Base-by-base conservation (phyloP, 35 echinoderm and acorn worm species). In the Anneissia japonica region DNA sequence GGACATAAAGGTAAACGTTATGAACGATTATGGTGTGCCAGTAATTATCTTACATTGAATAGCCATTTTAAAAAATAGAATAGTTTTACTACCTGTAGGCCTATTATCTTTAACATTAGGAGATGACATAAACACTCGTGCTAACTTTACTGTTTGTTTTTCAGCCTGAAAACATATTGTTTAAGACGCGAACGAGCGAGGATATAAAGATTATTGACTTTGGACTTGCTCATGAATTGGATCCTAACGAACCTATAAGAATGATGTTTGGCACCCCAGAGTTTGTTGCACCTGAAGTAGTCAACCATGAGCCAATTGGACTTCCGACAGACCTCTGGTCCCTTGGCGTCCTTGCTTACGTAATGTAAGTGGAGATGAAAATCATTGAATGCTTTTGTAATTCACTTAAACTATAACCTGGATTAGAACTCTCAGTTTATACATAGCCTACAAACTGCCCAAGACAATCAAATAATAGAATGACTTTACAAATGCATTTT, bases 351-450 rank as follows among this genome's bases (percentile, higher is more conserved):
- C 64, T 99, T 30, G 89, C 95, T 12, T 99, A 99, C 37, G 82
- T 99, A 77, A 94, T 99, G 96, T 99, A 77, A 99, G 96, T 94
- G n/a, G n/a, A n/a, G n/a, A n/a, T n/a, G n/a, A n/a, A n/a, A n/a
- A n/a, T n/a, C n/a, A n/a, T n/a, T n/a, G n/a, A n/a, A n/a, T n/a
- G n/a, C n/a, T n/a, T n/a, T n/a, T n/a, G n/a, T n/a, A n/a, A n/a
- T n/a, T n/a, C n/a, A n/a, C n/a, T n/a, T n/a, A n/a, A n/a, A n/a
- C n/a, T n/a, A n/a, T n/a, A n/a, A n/a, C n/a, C n/a, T n/a, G n/a
- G n/a, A n/a, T n/a, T n/a, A n/a, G n/a, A n/a, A n/a, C n/a, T n/a
- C n/a, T n/a, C n/a, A n/a, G n/a, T n/a, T n/a, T n/a, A n/a, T n/a
- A n/a, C n/a, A n/a, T n/a, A n/a, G n/a, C n/a, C n/a, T n/a, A n/a